Evolutionary conservation across 2,888 invertebrate species (phyloP), one percentile per base, ranked within the genome.

Genomic region (Anthophora plumipes): DNA sequence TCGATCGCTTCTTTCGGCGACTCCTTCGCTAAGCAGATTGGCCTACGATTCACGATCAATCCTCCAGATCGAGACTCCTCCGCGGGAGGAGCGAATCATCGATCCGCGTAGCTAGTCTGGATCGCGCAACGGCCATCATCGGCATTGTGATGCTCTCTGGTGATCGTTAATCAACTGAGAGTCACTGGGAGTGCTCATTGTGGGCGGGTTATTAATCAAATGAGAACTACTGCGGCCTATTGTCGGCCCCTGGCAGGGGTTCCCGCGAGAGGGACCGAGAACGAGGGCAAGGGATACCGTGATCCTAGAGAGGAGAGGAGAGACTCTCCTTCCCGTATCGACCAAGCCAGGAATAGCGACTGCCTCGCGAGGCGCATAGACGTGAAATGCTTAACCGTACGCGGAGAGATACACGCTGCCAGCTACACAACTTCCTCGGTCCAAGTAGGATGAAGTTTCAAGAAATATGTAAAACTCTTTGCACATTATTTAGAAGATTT

Each of bases 191-290:
- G 82, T 85, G 90, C 88, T 91, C 90, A 92, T 92, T 91, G 92
- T 92, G 90, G 91, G 91, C 84, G 91, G 91, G 90, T 92, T 93
- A 93, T 93, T 92, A 93, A 93, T 93, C 93, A 93, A 93, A 92
- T 93, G 93, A 93, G 92, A 93, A 92, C 93, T 92, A 92, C 93
- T 92, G 93, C 85, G 84, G 89, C 89, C 91, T 90, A 92, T 92
- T 93, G 93, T 93, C 89, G 90, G 87, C 75, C 85, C 82, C 87
- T 89, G 88, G 86, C 89, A 87, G 91, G 90, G 89, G 87, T 89
- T 91, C 89, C 85, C 77, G 82, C 78, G 82, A 80, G 79, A 81
- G 81, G 77, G 70, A 74, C 76, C 80, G 78, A 81, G 79, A 77
- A 70, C 61, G 72, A 73, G 83, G 72, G 71, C 63, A 77, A 80